phyloP scores from a whole-genome alignment of 2,113 vertebrate genomes.

The Syngnathus typhle region DNA sequence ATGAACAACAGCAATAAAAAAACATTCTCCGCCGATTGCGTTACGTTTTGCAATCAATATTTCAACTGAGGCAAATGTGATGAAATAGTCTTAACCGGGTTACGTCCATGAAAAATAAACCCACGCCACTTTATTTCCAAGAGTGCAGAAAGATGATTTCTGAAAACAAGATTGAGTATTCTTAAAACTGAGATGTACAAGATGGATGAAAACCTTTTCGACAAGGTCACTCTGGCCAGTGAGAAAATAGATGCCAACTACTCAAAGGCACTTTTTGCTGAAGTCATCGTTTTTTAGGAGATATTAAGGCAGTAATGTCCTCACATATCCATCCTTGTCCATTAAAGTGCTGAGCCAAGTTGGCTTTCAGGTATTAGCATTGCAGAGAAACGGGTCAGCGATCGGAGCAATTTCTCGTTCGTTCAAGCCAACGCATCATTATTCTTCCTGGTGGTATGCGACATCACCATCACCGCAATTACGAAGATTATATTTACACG shows the following conservation, averaged over 20 bases:
- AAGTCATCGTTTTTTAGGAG: conserved; percentile 30
- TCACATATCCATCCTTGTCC: conserved; percentile 1
- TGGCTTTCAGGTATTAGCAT: conserved; percentile 7
- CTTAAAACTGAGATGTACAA: neutral
- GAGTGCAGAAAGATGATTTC: neutral
- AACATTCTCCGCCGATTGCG: neutral
- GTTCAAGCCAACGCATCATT: conserved; percentile 7
- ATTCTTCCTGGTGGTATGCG: conserved; percentile 29
- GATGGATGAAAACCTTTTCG: neutral
- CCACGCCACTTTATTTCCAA: neutral
- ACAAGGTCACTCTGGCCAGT: conserved; percentile 1
- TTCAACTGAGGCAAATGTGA: conserved; percentile 4
- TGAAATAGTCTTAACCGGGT: conserved; percentile 4
- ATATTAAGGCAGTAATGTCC: conserved; percentile 25
- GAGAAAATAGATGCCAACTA: conserved; percentile 2
- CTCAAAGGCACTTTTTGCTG: conserved; percentile 14
- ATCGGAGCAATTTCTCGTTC: neutral
- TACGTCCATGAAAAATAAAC: neutral
- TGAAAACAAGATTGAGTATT: neutral
- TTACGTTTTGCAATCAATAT: neutral
- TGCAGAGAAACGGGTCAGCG: neutral
- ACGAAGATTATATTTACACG: conserved; percentile 49
- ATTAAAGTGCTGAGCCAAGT: conserved; percentile 18
- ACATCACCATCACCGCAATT: conserved; percentile 43
- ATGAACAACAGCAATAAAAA: neutral